Evolutionary conservation across 2,797 vertebrate species (phyloP).

Genomic region (Poliocrania exsul): DNA sequence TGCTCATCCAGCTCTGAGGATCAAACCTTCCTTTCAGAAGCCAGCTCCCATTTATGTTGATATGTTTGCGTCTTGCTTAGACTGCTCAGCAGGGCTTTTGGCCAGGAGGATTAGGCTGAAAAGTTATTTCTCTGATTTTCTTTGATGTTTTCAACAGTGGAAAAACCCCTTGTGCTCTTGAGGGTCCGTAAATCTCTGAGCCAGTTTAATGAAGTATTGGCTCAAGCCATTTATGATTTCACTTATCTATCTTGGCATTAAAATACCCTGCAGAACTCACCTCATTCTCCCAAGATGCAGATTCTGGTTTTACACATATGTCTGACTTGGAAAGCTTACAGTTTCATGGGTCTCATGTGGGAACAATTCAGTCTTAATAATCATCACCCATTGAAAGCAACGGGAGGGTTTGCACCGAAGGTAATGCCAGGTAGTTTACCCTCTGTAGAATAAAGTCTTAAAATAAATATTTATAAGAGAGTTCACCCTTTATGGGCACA

Average conservation of each 20-base stretch:
- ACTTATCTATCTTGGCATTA: slow-evolving; percentile 55
- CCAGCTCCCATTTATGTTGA: slow-evolving; percentile 41
- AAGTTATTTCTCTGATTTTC: slow-evolving; percentile 63
- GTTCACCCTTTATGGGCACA: background rate
- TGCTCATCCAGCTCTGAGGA: slow-evolving; percentile 31
- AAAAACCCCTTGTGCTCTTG: slow-evolving; percentile 24
- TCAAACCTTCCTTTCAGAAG: slow-evolving; percentile 69
- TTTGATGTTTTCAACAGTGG: slow-evolving; percentile 65
- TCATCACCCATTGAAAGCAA: background rate
- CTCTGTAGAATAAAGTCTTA: background rate
- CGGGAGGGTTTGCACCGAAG: background rate
- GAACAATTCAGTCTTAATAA: slow-evolving; percentile 35
- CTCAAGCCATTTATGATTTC: slow-evolving; percentile 42
- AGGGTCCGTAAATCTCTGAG: slow-evolving; percentile 35
- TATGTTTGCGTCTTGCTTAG: slow-evolving; percentile 42
- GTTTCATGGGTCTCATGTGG: slow-evolving; percentile 59
- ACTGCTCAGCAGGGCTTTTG: slow-evolving; percentile 47
- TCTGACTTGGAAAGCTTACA: slow-evolving; percentile 45
- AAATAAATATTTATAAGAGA: background rate
- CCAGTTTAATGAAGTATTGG: slow-evolving; percentile 33
- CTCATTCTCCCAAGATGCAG: slow-evolving; percentile 41
- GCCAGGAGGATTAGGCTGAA: slow-evolving; percentile 55
- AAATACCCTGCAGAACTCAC: slow-evolving; percentile 63
- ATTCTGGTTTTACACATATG: slow-evolving; percentile 38
- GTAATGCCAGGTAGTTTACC: background rate